A percentile compares a stretch with the other conserved stretches of the same genome.
phyloP scores from a whole-genome alignment of 30 jellyfish, hydroid and myxozoan genomes.

The Pseudorhiza aurosa region DNA sequence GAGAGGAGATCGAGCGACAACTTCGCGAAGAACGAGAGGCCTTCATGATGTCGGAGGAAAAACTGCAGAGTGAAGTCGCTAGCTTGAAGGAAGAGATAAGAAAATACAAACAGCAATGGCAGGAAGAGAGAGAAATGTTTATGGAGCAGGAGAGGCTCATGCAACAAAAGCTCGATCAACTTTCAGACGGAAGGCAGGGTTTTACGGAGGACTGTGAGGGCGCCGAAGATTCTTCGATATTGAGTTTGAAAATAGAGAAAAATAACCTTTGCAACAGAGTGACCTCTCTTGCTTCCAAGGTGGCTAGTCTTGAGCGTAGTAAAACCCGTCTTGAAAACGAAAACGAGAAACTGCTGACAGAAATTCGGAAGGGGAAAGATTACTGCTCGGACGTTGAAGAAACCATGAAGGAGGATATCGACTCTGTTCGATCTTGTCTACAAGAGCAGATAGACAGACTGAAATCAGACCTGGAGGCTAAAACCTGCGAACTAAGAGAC shows the following conservation, averaged over 20 bases:
- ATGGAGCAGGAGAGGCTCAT: conserved; percentile 35
- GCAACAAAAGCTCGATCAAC: background rate
- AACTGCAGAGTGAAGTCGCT: conserved; percentile 36
- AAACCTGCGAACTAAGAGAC: background rate
- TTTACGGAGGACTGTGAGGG: background rate
- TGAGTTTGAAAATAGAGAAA: conserved; percentile 17
- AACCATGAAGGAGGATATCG: conserved; percentile 54
- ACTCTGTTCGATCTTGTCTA: conserved; percentile 26
- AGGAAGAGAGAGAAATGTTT: conserved; percentile 53
- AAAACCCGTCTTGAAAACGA: conserved; percentile 16
- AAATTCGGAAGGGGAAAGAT: conserved; percentile 33
- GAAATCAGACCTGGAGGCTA: background rate
- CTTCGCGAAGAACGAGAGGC: conserved; percentile 52
- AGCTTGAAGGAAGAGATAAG: conserved; percentile 29
- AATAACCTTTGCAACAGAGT: conserved; percentile 1
- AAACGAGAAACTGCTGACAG: conserved; percentile 10
- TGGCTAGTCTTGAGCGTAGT: conserved; percentile 23
- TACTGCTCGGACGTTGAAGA: conserved; percentile 50
- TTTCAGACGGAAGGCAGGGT: background rate
- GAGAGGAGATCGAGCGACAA: conserved; percentile 27
- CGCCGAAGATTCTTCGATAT: background rate
- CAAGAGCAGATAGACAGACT: conserved; percentile 34
- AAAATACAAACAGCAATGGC: conserved; percentile 23
- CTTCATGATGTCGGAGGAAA: conserved; percentile 38
- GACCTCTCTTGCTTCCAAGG: conserved; percentile 18